Evolutionary conservation across 2,888 invertebrate genomes (phyloP).

Genomic region (Cryptocephalus primarius): DNA sequence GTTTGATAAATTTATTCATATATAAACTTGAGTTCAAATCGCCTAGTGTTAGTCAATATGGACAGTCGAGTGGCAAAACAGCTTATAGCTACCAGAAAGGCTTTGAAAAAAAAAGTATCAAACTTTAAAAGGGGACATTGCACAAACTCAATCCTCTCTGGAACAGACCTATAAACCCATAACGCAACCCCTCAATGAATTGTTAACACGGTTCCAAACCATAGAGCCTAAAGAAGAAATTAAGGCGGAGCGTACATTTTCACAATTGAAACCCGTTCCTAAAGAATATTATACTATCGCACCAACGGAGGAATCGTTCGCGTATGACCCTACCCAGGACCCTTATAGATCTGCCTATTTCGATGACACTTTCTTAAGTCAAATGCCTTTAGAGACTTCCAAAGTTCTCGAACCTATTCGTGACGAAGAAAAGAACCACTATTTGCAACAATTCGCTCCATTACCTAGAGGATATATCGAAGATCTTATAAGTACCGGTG

Average conservation of each 20-base stretch:
- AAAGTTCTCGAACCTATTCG: too few relatives aligned
- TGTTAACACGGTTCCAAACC: neutral
- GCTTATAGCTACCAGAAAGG: conserved; percentile 2
- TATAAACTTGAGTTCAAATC: neutral
- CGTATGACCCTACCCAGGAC: neutral
- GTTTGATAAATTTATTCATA: conserved; percentile 3
- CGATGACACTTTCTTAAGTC: neutral
- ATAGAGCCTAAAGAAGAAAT: neutral
- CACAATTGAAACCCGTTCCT: neutral
- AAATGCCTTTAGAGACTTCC: neutral
- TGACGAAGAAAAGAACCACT: too few relatives aligned
- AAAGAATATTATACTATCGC: neutral
- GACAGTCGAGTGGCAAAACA: conserved; percentile 2
- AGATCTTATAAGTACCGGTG: too few relatives aligned
- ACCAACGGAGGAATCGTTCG: neutral
- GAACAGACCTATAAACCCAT: conserved; percentile 5
- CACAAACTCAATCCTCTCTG: conserved; percentile 2
- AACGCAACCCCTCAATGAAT: conserved; percentile 5
- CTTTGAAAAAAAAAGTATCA: conserved; percentile 3
- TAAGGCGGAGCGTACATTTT: neutral
- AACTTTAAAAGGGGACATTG: conserved; percentile 2
- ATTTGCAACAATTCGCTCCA: too few relatives aligned
- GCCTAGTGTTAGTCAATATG: conserved; percentile 1
- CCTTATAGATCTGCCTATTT: too few relatives aligned
- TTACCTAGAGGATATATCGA: too few relatives aligned